Base-by-base conservation (phyloP, 1,140 invertebrate genomes). In the Drosophila bocqueti region DNA sequence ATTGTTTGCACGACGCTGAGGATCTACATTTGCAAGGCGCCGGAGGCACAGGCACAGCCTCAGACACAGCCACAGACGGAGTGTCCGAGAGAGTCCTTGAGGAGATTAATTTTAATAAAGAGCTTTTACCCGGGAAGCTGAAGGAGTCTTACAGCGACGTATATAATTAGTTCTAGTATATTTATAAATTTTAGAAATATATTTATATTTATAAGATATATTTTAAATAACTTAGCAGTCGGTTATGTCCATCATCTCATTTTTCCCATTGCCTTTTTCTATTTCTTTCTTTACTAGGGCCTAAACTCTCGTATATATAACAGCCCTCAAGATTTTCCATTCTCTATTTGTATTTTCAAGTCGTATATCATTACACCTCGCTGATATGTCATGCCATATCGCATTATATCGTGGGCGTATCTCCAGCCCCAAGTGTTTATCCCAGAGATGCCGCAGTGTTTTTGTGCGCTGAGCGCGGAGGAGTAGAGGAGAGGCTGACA, bases 381-480 rank as follows among this genome's bases (percentile, higher is more conserved):
- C 52, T 74, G 71, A 61, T 61, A 42, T 74, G 71, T 74, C 71
- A 73, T 2, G 50, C 36, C 65, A 67, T 57, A 69, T 71, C 64
- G 54, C 49, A 50, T 73, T 59, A 73, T 73, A 73, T 61, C 55
- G 31, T 29, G 45, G 34, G 67, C 67, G 55, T 61, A 73, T 61
- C 54, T 43, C 3, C 11, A 21, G n/a, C 43, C 40, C 64, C 55
- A 60, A 83, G 74, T 83, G 80, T 82, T 82, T 78, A 64, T 69
- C 66, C 65, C 76, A 46, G 63, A 80, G 71, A 80, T 54, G 52
- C 45, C 68, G 4, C 16, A 26, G 15, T 71, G 52, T 59, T 69
- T 71, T 69, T 72, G 43, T 24, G 18, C 10, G 18, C 18, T 24
- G 34, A 26, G 24, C 11, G 15, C 3, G 3, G 38, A n/a, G 29